A percentile compares a stretch with the other conserved stretches of the same genome.
These are phyloP conservation scores for Tigriopus californicus DNA, from an alignment of 2,888 invertebrate genomes.

Conservation along the genomic window DNA sequence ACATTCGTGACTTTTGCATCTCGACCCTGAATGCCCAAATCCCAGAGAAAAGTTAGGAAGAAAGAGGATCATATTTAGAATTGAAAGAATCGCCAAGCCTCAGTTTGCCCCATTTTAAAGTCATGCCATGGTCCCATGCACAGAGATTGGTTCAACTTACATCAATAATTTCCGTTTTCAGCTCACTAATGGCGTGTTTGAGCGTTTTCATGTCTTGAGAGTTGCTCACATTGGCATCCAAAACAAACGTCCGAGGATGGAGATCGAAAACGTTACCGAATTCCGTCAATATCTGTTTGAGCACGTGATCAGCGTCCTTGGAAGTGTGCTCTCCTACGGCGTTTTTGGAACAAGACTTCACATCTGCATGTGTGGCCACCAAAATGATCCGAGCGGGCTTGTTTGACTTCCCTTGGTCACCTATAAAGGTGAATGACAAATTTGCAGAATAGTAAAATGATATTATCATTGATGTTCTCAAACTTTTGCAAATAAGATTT, in stretches of 20 bases:
- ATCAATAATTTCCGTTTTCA: slow-evolving; percentile 36
- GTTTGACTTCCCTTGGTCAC: slow-evolving; percentile 37
- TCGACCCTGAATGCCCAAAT: background rate
- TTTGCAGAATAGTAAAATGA: too few species aligned
- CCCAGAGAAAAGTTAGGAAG: background rate
- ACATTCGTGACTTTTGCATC: slow-evolving; percentile 12
- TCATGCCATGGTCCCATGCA: background rate
- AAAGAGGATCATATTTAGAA: background rate
- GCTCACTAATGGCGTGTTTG: slow-evolving; percentile 34
- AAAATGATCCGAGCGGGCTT: slow-evolving; percentile 36
- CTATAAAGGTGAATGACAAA: slow-evolving; percentile 25
- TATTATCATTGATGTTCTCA: too few species aligned
- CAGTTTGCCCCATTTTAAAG: background rate
- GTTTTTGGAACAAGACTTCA: slow-evolving; percentile 33
- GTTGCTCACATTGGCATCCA: slow-evolving; percentile 42
- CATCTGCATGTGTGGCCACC: slow-evolving; percentile 43
- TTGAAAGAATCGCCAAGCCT: background rate
- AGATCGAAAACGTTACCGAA: slow-evolving; percentile 40
- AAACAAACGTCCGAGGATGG: slow-evolving; percentile 35
- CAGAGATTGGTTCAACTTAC: slow-evolving; percentile 24
- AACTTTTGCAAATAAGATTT: too few species aligned
- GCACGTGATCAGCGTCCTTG: slow-evolving; percentile 25
- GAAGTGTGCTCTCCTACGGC: slow-evolving; percentile 38
- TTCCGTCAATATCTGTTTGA: slow-evolving; percentile 30
- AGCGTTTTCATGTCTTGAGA: slow-evolving; percentile 41